Base-by-base conservation (phyloP, 2,888 invertebrate genomes). In the Isotomurus palustris region DNA sequence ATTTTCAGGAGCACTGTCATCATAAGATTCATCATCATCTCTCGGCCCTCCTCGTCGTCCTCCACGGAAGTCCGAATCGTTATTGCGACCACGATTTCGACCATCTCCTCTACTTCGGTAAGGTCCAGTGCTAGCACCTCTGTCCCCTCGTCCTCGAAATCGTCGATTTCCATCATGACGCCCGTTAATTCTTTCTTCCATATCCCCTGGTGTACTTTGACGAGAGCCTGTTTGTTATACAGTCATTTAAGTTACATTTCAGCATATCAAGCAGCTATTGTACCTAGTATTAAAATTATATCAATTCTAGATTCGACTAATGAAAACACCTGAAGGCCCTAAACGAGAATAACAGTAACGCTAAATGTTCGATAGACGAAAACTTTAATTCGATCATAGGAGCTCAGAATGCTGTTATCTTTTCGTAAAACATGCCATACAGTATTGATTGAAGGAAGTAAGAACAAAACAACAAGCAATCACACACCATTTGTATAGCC, bases 141-240 rank as follows among this genome's bases (percentile, higher is more conserved):
- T 40, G 17, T 59, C 56, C 22, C 64, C 66, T 48, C 66, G 51
- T 50, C 56, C 55, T 36, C 64, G 56, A 44, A 58, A 57, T 12
- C 67, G 60, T 36, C 62, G 43, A 35, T 48, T 48, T 14, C 57
- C 27, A 38, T 59, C 57, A 12, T 50, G 58, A 25, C 54, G 51
- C 5, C 65, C 69, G 41, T 66, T 66, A 49, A 70, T 57, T 53
- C 67, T 57, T 51, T 70, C 70, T n/a, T 70, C 70, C 17, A 67
- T 62, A 47, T 69, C 69, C 32, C 69, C 69, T 14, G 70, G 70
- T 45, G 70, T 70, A 41, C 68, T 68, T 47, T 70, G 67, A 5
- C 68, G 61, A 21, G 68, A 68, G 43, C 68, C 68, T 68, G 22
- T 21, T n/a, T n/a, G n/a, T n/a, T n/a, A n/a, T n/a, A n/a, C n/a